Base-by-base conservation (phyloP, 2,113 vertebrate species). In the Dissostichus mawsoni region DNA sequence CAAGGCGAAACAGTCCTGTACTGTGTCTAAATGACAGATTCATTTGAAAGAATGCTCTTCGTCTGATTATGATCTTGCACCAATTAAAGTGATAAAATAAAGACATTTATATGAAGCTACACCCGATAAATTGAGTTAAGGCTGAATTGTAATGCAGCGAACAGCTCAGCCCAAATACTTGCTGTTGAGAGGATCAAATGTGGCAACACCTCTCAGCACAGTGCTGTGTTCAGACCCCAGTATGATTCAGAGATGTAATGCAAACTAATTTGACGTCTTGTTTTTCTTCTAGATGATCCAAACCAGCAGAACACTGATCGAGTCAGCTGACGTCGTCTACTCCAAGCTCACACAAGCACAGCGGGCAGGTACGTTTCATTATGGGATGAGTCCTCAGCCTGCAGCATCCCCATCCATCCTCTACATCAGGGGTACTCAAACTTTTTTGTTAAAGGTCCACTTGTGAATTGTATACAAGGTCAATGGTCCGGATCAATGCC, bases 241-340 rank as follows among this genome's bases (percentile, higher is more conserved):
- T 47, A 20, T 41, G 45, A 64, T 58, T 8, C 62, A 64, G n/a
- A 70, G 61, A 4, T 51, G 5, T 8, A 51, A 25, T 70, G n/a
- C 5, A 75, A 57, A 62, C 47, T 33, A 83, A 85, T 8, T 18
- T 4, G 4, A 3, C 14, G 20, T 63, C 8, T 8, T 66, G 12
- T 81, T 68, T 90, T 69, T 89, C 62, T 81, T 74, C 0, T 66
- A 98, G 97, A 97, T 97, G 96, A 97, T 97, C 93, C 97, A 98
- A 92, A 97, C 96, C 66, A 97, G 96, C 92, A 96, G 96, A 84
- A 97, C 95, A 0, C 93, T 98, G 92, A 98, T 98, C 0, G 97
- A 98, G 85, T 96, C 97, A 0, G 96, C 97, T 0, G 97, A 98
- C 1, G 89, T 83, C 0, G 96, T 98, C 84, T 95, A 97, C 5